Evolutionary conservation across 2,797 vertebrate genomes (phyloP).

Genomic region (Lepus townsendii): DNA sequence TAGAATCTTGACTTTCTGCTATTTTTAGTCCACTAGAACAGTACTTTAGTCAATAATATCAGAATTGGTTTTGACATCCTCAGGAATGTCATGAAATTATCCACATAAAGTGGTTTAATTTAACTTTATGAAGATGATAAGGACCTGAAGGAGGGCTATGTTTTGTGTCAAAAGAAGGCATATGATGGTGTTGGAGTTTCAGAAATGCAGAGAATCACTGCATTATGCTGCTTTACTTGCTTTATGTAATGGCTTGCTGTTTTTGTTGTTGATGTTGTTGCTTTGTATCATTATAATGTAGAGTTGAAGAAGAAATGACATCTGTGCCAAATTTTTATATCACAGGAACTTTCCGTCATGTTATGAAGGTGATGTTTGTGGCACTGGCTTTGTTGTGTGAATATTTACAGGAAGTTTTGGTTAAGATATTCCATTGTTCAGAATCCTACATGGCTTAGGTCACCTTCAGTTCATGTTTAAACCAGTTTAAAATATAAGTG

Average conservation of each 20-base stretch:
- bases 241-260: conserved; percentile 47
- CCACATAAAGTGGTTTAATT: conserved; percentile 37
- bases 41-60: conserved; percentile 59
- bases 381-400: conserved; percentile 68
- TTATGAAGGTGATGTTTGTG: conserved; percentile 73
- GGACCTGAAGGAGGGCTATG: neutral
- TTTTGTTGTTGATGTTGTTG: conserved; percentile 38
- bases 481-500: conserved; percentile 63
- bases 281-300: conserved; percentile 53
- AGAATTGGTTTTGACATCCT: conserved; percentile 28
- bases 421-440: conserved; percentile 77
- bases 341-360: conserved; percentile 68
- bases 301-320: conserved; percentile 59
- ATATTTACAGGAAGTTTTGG: conserved; percentile 80
- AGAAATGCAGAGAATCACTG: conserved; percentile 37
- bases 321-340: conserved; percentile 63
- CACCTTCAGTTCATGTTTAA: conserved; percentile 78
- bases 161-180: conserved; percentile 63
- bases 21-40: conserved; percentile 54
- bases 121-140: conserved; percentile 17
- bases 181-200: neutral
- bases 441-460: conserved; percentile 57
- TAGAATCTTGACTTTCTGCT: conserved; percentile 26
- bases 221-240: conserved; percentile 26
- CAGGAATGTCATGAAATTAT: conserved; percentile 57